phyloP scores from a whole-genome alignment of 2,888 invertebrate genomes.

The Orchesella flavescens region DNA sequence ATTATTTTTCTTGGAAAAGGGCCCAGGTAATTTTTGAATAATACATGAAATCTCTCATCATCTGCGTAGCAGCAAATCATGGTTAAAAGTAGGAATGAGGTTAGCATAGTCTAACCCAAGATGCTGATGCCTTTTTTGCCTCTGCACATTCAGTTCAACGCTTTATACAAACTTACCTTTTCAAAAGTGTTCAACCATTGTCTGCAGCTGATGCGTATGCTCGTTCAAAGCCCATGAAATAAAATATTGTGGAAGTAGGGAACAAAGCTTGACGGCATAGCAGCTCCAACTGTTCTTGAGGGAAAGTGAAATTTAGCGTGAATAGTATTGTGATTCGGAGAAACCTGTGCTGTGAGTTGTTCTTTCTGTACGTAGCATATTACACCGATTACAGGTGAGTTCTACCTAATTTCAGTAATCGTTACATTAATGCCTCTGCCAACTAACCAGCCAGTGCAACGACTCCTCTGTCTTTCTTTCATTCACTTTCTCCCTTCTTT shows the following conservation, averaged over 20 bases:
- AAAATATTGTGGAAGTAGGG: too few relatives aligned
- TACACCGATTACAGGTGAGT: slow-evolving; percentile 32
- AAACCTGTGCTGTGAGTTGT: slow-evolving; percentile 4
- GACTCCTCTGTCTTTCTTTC: background rate
- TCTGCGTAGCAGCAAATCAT: slow-evolving; percentile 1
- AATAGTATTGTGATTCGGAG: slow-evolving; percentile 9
- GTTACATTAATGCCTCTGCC: background rate
- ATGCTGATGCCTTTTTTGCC: too few relatives aligned
- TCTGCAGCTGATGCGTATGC: background rate
- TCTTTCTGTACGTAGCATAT: background rate
- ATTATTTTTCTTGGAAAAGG: slow-evolving; percentile 1
- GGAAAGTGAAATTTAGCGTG: slow-evolving; percentile 27
- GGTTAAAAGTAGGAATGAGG: background rate
- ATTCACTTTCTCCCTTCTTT: background rate
- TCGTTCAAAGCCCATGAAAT: too few relatives aligned
- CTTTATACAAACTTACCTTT: too few relatives aligned
- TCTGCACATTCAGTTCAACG: too few relatives aligned
- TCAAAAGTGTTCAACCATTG: background rate
- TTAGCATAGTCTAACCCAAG: too few relatives aligned
- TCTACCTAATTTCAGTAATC: slow-evolving; percentile 34
- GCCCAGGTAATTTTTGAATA: slow-evolving; percentile 27
- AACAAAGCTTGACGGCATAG: too few relatives aligned
- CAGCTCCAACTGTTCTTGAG: background rate
- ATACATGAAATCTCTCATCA: slow-evolving; percentile 30
- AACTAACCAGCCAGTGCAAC: background rate